Conservation (phyloP, 2,888 invertebrate genomes). For the Dasysyrphus albostriatus region DNA sequence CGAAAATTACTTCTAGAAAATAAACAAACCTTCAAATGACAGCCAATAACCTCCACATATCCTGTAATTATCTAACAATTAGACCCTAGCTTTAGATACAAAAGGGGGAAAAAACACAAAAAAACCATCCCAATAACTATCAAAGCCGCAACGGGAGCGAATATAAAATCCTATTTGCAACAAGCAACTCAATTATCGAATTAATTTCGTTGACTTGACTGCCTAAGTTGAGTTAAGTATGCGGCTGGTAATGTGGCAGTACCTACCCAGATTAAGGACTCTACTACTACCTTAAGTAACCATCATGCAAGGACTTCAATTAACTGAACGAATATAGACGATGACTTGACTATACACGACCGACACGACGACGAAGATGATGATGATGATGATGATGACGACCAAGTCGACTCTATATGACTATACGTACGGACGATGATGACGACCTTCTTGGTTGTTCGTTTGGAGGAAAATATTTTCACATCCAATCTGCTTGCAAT, state of each 20-base stretch:
- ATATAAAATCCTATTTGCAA: constrained; percentile 70
- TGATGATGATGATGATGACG: background rate
- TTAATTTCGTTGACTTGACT: constrained; percentile 76
- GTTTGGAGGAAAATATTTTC: constrained; percentile 22
- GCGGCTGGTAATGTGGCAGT: constrained; percentile 57
- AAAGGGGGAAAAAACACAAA: constrained; percentile 1
- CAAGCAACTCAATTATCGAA: constrained; percentile 75
- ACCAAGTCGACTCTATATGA: background rate
- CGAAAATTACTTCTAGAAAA: constrained; percentile 1
- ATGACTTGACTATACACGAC: constrained; percentile 19
- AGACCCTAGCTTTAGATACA: constrained; percentile 21
- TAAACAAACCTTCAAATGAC: constrained; percentile 36
- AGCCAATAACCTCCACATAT: constrained; percentile 58
- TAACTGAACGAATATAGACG: constrained; percentile 69
- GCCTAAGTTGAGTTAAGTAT: constrained; percentile 73
- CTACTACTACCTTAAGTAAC: constrained; percentile 66
- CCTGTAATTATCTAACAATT: constrained; percentile 68
- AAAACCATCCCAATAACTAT: constrained; percentile 29
- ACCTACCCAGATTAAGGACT: constrained; percentile 67
- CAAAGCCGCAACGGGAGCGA: constrained; percentile 47
- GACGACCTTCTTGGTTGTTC: constrained; percentile 23
- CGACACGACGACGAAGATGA: constrained; percentile 10
- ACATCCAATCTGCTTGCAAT: constrained; percentile 29
- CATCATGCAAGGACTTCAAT: constrained; percentile 75
- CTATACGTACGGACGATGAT: background rate